A percentile compares a stretch with the other conserved stretches of the same genome.
These are phyloP conservation scores for Paralichthys olivaceus DNA, from an alignment of 2,113 vertebrate genomes.

Conservation along the genomic window DNA sequence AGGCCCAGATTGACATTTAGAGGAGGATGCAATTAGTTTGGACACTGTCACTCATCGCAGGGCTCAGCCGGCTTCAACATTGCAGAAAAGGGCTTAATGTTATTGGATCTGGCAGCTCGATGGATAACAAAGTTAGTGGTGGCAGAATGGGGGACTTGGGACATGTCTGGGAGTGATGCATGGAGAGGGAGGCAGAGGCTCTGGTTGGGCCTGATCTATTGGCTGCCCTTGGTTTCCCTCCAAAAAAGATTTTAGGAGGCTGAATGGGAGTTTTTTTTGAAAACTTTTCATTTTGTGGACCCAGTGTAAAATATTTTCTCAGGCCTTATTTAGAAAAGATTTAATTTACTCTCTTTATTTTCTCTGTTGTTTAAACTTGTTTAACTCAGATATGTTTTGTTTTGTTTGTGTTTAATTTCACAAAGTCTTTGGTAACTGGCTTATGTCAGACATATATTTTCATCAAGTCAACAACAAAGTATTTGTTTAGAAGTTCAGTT, in stretches of 20 bases:
- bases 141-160: slow-evolving; percentile 15
- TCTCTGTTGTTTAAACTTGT: not conserved
- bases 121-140: slow-evolving; percentile 67
- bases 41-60: slow-evolving; percentile 40
- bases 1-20: slow-evolving; percentile 53
- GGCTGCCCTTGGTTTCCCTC: no score
- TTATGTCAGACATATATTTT: no score
- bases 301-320: slow-evolving; percentile 4
- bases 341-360: not conserved
- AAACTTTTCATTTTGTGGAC: not conserved
- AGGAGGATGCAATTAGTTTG: slow-evolving; percentile 58
- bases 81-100: slow-evolving; percentile 60
- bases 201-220: no score
- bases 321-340: not conserved
- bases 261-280: not conserved
- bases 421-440: no score
- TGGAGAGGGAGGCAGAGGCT: slow-evolving; percentile 10
- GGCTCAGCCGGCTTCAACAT: slow-evolving; percentile 54
- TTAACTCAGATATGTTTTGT: not conserved
- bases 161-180: slow-evolving; percentile 13
- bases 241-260: slow-evolving; percentile 21
- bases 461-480: no score
- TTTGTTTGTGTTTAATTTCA: no score
- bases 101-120: slow-evolving; percentile 67
- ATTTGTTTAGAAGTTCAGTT: no score